A percentile compares a stretch with the other conserved stretches of the same genome.
phyloP scores from a whole-genome alignment of 2,113 vertebrate species.

The Rhadina sibilatrix region DNA sequence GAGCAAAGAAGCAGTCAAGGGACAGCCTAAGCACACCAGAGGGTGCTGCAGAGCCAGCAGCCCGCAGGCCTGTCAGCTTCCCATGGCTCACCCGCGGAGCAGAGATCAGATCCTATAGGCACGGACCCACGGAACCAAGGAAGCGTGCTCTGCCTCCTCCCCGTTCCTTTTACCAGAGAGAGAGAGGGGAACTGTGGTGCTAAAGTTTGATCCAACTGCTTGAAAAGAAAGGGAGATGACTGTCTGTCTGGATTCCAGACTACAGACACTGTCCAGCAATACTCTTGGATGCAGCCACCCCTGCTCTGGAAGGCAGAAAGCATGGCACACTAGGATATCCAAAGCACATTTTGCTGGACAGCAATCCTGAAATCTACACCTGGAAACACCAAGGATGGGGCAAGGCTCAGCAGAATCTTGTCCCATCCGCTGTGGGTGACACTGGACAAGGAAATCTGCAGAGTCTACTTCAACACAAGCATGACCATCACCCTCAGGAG shows the following conservation, averaged over 20 bases:
- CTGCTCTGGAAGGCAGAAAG: neutral
- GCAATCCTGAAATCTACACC: neutral
- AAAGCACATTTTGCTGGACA: neutral
- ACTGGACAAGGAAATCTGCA: neutral
- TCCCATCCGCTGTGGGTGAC: neutral
- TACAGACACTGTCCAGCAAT: neutral
- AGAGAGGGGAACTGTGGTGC: neutral
- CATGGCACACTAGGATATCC: neutral
- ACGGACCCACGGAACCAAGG: neutral
- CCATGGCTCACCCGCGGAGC: rapidly evolving
- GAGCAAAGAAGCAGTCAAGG: neutral
- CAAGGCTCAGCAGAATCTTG: neutral
- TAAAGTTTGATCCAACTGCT: neutral
- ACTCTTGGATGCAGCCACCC: neutral
- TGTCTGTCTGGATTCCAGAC: neutral
- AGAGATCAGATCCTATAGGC: neutral
- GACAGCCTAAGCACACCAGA: neutral
- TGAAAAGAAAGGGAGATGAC: neutral
- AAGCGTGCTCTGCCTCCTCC: rapidly evolving
- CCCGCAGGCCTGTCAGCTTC: neutral
- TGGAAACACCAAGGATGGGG: neutral
- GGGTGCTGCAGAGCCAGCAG: conserved; percentile 35
- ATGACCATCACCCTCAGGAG: neutral
- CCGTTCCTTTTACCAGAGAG: neutral
- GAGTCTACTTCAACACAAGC: neutral